Evolutionary conservation across 2,797 vertebrate species (phyloP).

Genomic region (Orientallactaga sibirica): DNA sequence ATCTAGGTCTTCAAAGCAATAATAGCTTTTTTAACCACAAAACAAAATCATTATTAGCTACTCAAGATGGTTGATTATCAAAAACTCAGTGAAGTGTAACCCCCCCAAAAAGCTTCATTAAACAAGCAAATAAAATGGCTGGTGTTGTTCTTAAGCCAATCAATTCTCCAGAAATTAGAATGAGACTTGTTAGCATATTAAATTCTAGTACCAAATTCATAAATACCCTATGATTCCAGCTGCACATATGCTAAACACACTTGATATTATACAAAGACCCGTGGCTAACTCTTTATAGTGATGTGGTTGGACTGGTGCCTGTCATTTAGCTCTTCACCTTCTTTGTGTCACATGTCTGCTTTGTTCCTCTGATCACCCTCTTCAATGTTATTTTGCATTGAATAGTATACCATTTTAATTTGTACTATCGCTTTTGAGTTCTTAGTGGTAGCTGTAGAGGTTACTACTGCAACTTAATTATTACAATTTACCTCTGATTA

Average conservation of each 20-base stretch:
- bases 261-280: neutral
- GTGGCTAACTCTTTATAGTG: neutral
- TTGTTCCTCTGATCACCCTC: neutral
- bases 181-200: conserved; percentile 43
- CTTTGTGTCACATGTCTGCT: neutral
- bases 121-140: conserved; percentile 56
- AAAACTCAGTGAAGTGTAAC: conserved; percentile 2
- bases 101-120: conserved; percentile 9
- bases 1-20: conserved; percentile 18
- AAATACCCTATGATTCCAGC: neutral
- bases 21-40: conserved; percentile 33
- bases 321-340: neutral
- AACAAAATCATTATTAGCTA: conserved; percentile 34
- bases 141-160: conserved; percentile 33
- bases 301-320: neutral
- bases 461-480: neutral
- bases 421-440: neutral
- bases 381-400: neutral
- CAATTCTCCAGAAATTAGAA: conserved; percentile 44
- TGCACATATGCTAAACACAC: neutral
- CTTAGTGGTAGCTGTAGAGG: neutral
- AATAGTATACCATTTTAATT: neutral
- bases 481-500: neutral
- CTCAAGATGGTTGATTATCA: neutral
- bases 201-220: conserved; percentile 13